These are phyloP conservation scores for Platichthys flesus DNA, from an alignment of 2,113 vertebrate species.

Conservation along the genomic window DNA sequence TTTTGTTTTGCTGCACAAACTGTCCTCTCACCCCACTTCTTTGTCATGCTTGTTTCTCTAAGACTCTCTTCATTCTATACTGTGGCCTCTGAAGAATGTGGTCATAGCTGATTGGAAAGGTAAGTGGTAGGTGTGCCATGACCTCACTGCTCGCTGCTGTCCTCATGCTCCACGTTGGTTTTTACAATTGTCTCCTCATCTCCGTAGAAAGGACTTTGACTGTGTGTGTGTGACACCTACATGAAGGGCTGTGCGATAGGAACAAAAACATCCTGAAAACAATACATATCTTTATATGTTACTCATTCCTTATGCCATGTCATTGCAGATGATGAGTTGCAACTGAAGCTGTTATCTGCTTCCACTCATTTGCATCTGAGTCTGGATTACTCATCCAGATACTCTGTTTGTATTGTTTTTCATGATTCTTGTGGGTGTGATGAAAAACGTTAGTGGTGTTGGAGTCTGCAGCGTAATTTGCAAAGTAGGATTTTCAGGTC, in stretches of 20 bases:
- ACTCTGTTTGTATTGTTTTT: no score
- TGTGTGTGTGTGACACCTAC: constrained; percentile 8
- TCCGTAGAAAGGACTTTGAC: constrained; percentile 2
- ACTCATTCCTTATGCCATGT: background rate
- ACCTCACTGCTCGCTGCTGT: constrained; percentile 36
- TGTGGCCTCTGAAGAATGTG: constrained; percentile 80
- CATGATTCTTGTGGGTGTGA: no score
- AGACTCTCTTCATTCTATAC: constrained; percentile 75
- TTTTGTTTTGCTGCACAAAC: constrained; percentile 38
- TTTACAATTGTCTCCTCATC: constrained; percentile 9
- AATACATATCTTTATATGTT: background rate
- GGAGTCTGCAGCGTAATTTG: no score
- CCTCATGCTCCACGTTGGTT: constrained; percentile 6
- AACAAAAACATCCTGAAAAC: background rate
- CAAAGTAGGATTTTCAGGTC: no score
- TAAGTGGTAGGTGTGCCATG: constrained; percentile 67
- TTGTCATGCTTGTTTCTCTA: constrained; percentile 70
- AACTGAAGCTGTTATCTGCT: background rate
- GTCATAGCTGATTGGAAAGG: constrained; percentile 75
- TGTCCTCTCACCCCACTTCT: constrained; percentile 44
- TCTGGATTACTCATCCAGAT: background rate
- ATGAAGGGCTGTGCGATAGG: background rate
- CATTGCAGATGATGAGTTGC: background rate
- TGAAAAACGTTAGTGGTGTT: no score
- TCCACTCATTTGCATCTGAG: background rate